A percentile compares a stretch with the other conserved stretches of the same genome.
These are phyloP conservation scores for Tylochromis polylepis DNA, from an alignment of 2,113 vertebrate species.

Conservation along the genomic window DNA sequence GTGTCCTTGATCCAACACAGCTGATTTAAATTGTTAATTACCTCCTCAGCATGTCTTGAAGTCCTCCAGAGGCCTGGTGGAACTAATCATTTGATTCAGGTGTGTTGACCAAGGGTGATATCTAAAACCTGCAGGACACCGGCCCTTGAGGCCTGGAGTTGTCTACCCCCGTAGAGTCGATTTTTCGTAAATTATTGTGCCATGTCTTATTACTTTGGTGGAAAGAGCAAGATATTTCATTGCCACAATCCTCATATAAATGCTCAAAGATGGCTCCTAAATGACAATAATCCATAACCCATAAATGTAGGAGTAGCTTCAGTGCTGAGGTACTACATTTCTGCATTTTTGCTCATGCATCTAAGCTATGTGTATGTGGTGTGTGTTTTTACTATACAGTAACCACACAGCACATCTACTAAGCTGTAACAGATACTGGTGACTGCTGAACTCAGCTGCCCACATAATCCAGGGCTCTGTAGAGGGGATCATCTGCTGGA, in stretches of 20 bases:
- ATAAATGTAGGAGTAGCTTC: neutral
- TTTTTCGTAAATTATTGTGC: too few relatives aligned
- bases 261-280: neutral
- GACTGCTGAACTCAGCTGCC: slow-evolving; percentile 40
- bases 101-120: too few relatives aligned
- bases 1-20: too few relatives aligned
- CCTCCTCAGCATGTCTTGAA: too few relatives aligned
- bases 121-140: too few relatives aligned
- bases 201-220: too few relatives aligned
- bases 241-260: neutral
- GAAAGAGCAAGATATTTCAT: too few relatives aligned
- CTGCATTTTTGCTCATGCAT: neutral
- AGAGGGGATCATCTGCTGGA: slow-evolving; percentile 12
- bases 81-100: too few relatives aligned
- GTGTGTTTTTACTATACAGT: neutral
- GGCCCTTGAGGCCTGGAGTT: too few relatives aligned
- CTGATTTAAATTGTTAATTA: too few relatives aligned
- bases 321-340: neutral
- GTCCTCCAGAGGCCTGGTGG: too few relatives aligned
- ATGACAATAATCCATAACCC: neutral
- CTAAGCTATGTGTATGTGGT: neutral
- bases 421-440: slow-evolving; percentile 40
- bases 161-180: too few relatives aligned
- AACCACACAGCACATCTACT: slow-evolving; percentile 35
- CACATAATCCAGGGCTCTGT: slow-evolving; percentile 8